Evolutionary conservation across 2,888 invertebrate genomes (phyloP).

Genomic region (Volucella bombylans): DNA sequence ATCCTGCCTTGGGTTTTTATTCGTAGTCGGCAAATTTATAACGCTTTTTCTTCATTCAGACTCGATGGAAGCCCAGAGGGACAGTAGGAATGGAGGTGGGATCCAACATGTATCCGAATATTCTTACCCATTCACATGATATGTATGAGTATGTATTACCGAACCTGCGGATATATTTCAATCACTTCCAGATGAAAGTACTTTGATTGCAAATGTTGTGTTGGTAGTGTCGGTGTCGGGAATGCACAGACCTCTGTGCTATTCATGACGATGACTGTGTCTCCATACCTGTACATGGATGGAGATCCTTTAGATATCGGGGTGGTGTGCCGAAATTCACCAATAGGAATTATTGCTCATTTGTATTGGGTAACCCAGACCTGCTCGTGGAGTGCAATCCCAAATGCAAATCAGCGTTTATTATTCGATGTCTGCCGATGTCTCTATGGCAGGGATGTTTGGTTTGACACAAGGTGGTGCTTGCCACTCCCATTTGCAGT

Average conservation of each 20-base stretch:
- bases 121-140: slow-evolving; percentile 5
- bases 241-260: neutral
- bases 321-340: slow-evolving; percentile 21
- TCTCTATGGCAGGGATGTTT: too few relatives aligned
- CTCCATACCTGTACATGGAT: slow-evolving; percentile 5
- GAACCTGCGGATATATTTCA: slow-evolving; percentile 39
- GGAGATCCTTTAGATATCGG: neutral
- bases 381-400: slow-evolving; percentile 56
- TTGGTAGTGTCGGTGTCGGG: too few relatives aligned
- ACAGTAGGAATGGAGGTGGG: neutral
- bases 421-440: slow-evolving; percentile 26
- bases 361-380: slow-evolving; percentile 48
- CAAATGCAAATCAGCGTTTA: slow-evolving; percentile 64
- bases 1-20: neutral
- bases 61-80: slow-evolving; percentile 19
- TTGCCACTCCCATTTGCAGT: slow-evolving; percentile 22
- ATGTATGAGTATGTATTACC: neutral
- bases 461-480: neutral
- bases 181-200: slow-evolving; percentile 54
- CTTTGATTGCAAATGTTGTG: slow-evolving; percentile 45
- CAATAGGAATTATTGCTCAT: slow-evolving; percentile 61
- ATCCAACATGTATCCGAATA: slow-evolving; percentile 18
- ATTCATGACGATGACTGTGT: neutral
- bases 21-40: slow-evolving; percentile 32
- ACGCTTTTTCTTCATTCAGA: neutral